A percentile compares a stretch with the other conserved stretches of the same genome.
Conservation (phyloP, 2,113 vertebrate genomes). For the Dromaius novaehollandiae region DNA sequence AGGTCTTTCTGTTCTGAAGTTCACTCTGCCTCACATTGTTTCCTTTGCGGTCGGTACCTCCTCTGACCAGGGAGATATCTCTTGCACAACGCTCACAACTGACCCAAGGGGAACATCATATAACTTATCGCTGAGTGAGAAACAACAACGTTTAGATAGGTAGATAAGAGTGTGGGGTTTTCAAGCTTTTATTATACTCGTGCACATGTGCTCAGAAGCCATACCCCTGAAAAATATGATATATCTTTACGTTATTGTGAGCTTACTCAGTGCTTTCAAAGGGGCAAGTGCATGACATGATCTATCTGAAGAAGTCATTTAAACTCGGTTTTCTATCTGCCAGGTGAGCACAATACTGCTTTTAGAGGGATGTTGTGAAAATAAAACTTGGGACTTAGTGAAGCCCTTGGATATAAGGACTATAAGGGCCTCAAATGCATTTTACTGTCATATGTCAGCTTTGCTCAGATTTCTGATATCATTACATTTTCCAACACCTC, state of each 20-base stretch:
- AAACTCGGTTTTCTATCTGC: neutral
- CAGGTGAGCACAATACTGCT: neutral
- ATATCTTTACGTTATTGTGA: neutral
- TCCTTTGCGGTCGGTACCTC: neutral
- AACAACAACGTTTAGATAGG: neutral
- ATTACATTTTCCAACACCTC: neutral
- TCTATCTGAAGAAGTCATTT: neutral
- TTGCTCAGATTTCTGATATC: neutral
- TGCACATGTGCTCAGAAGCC: neutral
- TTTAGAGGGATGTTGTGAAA: neutral
- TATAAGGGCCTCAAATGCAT: neutral
- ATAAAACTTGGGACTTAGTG: neutral
- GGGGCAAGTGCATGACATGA: neutral
- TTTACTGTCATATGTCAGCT: neutral
- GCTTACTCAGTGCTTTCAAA: neutral
- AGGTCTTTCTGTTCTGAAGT: rapidly evolving
- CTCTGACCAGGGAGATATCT: neutral
- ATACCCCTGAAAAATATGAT: rapidly evolving
- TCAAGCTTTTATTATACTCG: neutral
- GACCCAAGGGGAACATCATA: neutral
- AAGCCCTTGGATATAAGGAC: neutral
- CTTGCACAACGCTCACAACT: neutral
- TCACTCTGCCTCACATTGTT: neutral
- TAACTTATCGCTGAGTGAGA: neutral
- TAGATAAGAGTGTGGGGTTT: neutral